Evolutionary conservation across 2,888 invertebrate genomes (phyloP).

Genomic region (Thecophora atra): DNA sequence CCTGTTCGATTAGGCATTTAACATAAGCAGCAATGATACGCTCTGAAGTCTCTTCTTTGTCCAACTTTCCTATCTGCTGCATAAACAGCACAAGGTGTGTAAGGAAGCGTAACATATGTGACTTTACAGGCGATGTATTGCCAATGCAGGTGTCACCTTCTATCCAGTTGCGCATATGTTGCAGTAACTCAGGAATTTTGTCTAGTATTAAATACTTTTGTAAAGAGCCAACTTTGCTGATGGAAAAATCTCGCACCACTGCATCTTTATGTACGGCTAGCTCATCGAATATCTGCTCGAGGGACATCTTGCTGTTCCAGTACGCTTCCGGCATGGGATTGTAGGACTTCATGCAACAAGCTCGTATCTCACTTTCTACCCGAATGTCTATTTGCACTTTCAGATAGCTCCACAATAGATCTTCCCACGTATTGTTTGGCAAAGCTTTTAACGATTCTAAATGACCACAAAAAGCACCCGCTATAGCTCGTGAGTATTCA

Average conservation of each 20-base stretch:
- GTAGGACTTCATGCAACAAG: constrained; percentile 69
- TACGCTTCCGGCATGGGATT: constrained; percentile 73
- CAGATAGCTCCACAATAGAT: constrained; percentile 88
- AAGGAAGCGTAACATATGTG: constrained; percentile 74
- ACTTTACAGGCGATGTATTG: constrained; percentile 53
- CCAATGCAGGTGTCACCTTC: constrained; percentile 52
- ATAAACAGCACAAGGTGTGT: constrained; percentile 87
- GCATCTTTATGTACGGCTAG: constrained; percentile 72
- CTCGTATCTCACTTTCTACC: constrained; percentile 82
- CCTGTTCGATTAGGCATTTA: constrained; percentile 75
- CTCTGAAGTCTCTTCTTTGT: constrained; percentile 77
- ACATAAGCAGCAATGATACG: constrained; percentile 80
- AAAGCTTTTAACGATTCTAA: constrained; percentile 78
- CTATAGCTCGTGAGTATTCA: constrained; percentile 74
- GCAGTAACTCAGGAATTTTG: constrained; percentile 78
- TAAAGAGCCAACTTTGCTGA: constrained; percentile 77
- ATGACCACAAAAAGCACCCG: constrained; percentile 85
- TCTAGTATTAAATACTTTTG: constrained; percentile 88
- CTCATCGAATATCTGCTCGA: constrained; percentile 76
- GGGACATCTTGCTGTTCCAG: constrained; percentile 75
- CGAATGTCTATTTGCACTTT: constrained; percentile 83
- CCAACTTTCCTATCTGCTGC: constrained; percentile 78
- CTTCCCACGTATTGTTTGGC: constrained; percentile 85
- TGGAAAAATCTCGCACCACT: constrained; percentile 67
- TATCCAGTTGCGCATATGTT: constrained; percentile 75